Percentiles rank a stretch among this genome's conserved stretches.
Conservation (phyloP, 2,113 vertebrate genomes). For the Embiotoca jacksoni region DNA sequence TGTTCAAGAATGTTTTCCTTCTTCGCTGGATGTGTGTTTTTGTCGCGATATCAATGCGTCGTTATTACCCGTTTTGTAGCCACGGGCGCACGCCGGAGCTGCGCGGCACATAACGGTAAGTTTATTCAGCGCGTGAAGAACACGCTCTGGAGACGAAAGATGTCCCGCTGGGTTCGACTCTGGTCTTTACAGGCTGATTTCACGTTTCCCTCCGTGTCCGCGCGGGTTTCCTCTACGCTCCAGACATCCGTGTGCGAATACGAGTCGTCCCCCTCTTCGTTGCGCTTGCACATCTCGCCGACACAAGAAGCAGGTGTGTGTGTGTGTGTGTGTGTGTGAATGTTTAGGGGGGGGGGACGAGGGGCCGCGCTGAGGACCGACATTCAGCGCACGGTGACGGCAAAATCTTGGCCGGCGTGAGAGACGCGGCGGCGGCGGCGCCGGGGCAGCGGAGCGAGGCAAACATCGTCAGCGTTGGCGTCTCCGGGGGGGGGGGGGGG, state of each 20-base stretch:
- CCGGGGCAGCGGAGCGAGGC: constrained; percentile 12
- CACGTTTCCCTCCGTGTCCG: not conserved
- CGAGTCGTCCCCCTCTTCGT: not conserved
- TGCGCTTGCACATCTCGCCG: too few relatives aligned
- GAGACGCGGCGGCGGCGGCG: not conserved
- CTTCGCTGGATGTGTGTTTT: not conserved
- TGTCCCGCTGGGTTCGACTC: not conserved
- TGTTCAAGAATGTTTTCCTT: not conserved
- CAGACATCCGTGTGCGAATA: not conserved
- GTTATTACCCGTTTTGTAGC: not conserved
- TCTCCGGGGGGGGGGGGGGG: constrained; percentile 29
- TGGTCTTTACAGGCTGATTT: not conserved
- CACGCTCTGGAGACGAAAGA: not conserved
- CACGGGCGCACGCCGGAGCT: not conserved
- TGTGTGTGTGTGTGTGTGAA: not conserved
- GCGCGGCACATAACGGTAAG: too few relatives aligned
- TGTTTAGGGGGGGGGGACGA: not conserved
- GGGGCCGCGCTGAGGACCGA: not conserved
- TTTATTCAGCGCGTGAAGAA: not conserved
- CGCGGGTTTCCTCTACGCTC: not conserved
- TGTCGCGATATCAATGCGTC: not conserved
- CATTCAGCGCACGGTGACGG: constrained; percentile 3
- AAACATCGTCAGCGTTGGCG: constrained; percentile 19
- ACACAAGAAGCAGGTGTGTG: not conserved
- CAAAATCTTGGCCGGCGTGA: constrained; percentile 12